Evolutionary conservation across 2,888 invertebrate genomes (phyloP).

Genomic region (Parnassius smintheus): DNA sequence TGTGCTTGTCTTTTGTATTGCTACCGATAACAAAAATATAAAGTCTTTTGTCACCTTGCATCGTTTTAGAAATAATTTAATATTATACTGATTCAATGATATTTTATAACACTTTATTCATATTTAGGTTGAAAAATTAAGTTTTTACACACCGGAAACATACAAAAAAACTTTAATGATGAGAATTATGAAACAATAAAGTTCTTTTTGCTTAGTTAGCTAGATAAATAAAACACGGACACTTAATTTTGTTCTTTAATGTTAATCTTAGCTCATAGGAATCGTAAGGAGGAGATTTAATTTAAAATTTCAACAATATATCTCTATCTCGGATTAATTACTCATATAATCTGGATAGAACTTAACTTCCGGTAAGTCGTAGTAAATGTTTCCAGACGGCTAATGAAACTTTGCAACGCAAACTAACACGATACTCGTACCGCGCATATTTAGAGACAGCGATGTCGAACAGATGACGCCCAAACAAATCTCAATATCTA

Average conservation of each 20-base stretch:
- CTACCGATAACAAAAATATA: conserved; percentile 10
- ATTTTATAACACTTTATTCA: conserved; percentile 10
- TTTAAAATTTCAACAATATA: conserved; percentile 64
- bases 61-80: conserved; percentile 5
- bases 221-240: conserved; percentile 1
- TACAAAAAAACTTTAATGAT: conserved; percentile 13
- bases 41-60: conserved; percentile 14
- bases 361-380: no score
- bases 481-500: conserved; percentile 78
- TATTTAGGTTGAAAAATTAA: not conserved
- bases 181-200: conserved; percentile 1
- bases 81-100: conserved; percentile 19
- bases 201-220: conserved; percentile 6
- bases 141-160: conserved; percentile 31
- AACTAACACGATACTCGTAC: conserved; percentile 55
- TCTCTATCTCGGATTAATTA: conserved; percentile 19
- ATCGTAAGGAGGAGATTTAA: conserved; percentile 45
- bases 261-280: conserved; percentile 27
- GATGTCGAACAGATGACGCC: conserved; percentile 77
- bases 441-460: conserved; percentile 69
- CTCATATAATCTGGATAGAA: no score
- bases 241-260: conserved; percentile 17
- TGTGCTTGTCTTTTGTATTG: conserved; percentile 19
- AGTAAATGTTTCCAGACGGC: conserved; percentile 67
- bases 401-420: conserved; percentile 75